phyloP scores from a whole-genome alignment of 2,113 vertebrate species.

The Tenrec ecaudatus region DNA sequence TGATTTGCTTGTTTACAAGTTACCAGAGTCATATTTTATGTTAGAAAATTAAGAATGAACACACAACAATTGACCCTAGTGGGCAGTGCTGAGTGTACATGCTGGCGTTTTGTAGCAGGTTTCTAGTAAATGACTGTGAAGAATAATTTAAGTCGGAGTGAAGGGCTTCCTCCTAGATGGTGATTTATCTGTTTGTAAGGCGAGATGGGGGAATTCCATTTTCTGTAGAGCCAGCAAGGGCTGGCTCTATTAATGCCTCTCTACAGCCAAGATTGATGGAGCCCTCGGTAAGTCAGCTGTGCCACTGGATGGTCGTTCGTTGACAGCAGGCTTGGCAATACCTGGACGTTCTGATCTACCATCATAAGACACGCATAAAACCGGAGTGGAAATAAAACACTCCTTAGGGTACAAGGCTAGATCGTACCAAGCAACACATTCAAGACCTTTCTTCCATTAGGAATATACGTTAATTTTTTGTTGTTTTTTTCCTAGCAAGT shows the following conservation, averaged over 20 bases:
- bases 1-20: slow-evolving; percentile 3
- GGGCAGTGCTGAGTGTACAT: slow-evolving; percentile 4
- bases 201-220: slow-evolving; percentile 72
- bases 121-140: slow-evolving; percentile 53
- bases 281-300: slow-evolving; percentile 10
- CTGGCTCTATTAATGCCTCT: slow-evolving; percentile 73
- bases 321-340: slow-evolving; percentile 70
- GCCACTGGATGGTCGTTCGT: slow-evolving; percentile 6
- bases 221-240: slow-evolving; percentile 53
- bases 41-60: background rate
- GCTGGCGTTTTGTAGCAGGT: background rate
- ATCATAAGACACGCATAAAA: slow-evolving; percentile 51
- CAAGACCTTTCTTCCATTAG: background rate
- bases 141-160: slow-evolving; percentile 44
- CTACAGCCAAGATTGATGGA: slow-evolving; percentile 69
- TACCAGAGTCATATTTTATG: background rate
- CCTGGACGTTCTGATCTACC: slow-evolving; percentile 57
- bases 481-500: slow-evolving; percentile 23
- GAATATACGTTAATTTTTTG: background rate
- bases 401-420: background rate
- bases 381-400: slow-evolving; percentile 10
- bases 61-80: slow-evolving; percentile 7
- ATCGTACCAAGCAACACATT: background rate
- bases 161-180: slow-evolving; percentile 21
- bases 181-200: slow-evolving; percentile 51